phyloP scores from a whole-genome alignment of 2,888 invertebrate genomes.

The Cantharis flavilabris region DNA sequence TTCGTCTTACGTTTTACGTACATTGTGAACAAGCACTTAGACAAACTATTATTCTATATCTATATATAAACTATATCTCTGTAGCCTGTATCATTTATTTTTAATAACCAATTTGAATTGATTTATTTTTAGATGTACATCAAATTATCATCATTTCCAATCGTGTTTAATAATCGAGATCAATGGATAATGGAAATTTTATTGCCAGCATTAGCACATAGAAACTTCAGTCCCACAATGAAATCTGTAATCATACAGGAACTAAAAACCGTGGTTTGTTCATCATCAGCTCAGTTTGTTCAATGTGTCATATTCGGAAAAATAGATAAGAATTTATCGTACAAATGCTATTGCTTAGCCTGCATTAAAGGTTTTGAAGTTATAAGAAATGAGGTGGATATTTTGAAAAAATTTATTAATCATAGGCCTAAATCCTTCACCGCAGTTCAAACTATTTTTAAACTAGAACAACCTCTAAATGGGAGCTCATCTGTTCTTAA shows the following conservation, averaged over 20 bases:
- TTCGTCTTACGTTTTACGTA: too few relatives aligned
- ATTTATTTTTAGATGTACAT: neutral
- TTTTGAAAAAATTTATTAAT: neutral
- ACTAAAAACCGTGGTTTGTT: neutral
- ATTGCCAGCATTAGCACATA: neutral
- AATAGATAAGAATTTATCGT: neutral
- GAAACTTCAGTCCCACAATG: too few relatives aligned
- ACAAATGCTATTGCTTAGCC: neutral
- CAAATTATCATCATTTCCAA: constrained; percentile 10
- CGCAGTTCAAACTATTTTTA: neutral
- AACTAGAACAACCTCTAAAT: neutral
- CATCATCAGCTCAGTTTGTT: neutral
- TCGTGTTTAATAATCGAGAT: constrained; percentile 6
- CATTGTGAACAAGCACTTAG: too few relatives aligned
- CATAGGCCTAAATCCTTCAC: neutral
- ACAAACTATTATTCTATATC: too few relatives aligned
- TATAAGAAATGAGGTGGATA: neutral
- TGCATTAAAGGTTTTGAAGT: neutral
- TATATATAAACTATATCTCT: too few relatives aligned
- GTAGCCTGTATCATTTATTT: too few relatives aligned
- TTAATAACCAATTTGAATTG: neutral
- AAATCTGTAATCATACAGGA: neutral
- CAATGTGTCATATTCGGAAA: neutral
- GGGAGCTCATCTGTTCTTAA: neutral
- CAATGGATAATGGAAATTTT: constrained; percentile 22